Evolutionary conservation across 1,140 invertebrate species (phyloP), one percentile per base, ranked within the genome.

Genomic region (Pectinophora gossypiella): DNA sequence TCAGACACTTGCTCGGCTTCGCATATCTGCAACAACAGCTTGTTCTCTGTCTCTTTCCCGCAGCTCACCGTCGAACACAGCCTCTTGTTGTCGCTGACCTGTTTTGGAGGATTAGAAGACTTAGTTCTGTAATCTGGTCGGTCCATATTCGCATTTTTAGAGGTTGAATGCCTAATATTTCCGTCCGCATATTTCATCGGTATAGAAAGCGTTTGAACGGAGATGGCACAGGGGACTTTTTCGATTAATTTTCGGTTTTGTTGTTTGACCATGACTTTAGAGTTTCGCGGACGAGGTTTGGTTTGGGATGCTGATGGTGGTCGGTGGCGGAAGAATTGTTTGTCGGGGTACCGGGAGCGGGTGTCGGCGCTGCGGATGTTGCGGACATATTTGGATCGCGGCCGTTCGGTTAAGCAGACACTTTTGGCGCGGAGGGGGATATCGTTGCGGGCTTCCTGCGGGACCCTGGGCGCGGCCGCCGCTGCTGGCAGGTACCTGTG

Each of bases 1-100:
- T 89, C 87, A 15, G 79, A 69, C 77, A 88, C 85, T 88, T 85
- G 76, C 36, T 84, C 71, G 86, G 87, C 87, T 88, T 88, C 87
- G 56, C 82, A 82, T 75, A 89, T 89, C 78, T 87, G 80, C 67
- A 84, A 55, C 63, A 89, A 70, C 66, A 88, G 68, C 64, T 73
- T 83, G 74, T 87, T 89, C 69, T 86, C 77, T 57, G 85, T 85
- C 79, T 81, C 84, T 68, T 73, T 79, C 51, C 69, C 73, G 59
- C 66, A 57, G 58, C 74, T 59, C 48, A 67, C 60, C 40, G 73
- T 69, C 51, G 83, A 60, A 64, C 84, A 85, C 73, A 79, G 75
- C 71, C 73, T 76, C 76, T 72, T 68, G 51, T 68, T 77, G 59
- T 74, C 75, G 64, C 63, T 64, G 70, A 76, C 79, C 79, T 83